phyloP scores from a whole-genome alignment of 2,797 vertebrate genomes.

The Antennarius maculatus region DNA sequence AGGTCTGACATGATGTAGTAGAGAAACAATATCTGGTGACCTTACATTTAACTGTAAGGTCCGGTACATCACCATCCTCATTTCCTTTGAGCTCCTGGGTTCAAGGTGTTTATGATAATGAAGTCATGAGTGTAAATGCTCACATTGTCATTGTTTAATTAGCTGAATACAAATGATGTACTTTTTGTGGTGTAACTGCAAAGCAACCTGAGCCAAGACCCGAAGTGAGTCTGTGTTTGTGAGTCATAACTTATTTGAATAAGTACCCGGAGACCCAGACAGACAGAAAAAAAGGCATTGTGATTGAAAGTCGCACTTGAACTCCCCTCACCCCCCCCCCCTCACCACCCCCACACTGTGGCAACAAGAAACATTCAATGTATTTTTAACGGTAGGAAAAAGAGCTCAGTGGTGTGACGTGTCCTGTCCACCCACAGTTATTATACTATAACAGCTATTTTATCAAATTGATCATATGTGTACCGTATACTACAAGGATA shows the following conservation, averaged over 20 bases:
- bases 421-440: constrained; percentile 28
- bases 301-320: constrained; percentile 63
- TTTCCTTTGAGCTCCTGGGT: too few relatives aligned
- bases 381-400: not conserved
- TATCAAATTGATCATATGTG: constrained; percentile 7
- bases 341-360: constrained; percentile 12
- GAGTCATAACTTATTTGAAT: constrained; percentile 64
- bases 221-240: constrained; percentile 36
- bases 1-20: not conserved
- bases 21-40: not conserved
- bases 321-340: constrained; percentile 34
- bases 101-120: too few relatives aligned
- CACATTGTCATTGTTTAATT: too few relatives aligned
- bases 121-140: too few relatives aligned
- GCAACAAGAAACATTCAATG: constrained; percentile 17
- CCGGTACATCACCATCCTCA: too few relatives aligned
- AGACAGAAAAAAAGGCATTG: constrained; percentile 62
- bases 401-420: not conserved
- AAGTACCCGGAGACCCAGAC: constrained; percentile 54
- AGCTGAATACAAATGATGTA: too few relatives aligned
- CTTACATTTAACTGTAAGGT: too few relatives aligned
- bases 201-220: constrained; percentile 57
- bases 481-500: constrained; percentile 15
- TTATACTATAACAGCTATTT: not conserved
- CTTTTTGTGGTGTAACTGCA: constrained; percentile 54